phyloP scores from a whole-genome alignment of 2,888 invertebrate genomes.

The Tridacna gigas region DNA sequence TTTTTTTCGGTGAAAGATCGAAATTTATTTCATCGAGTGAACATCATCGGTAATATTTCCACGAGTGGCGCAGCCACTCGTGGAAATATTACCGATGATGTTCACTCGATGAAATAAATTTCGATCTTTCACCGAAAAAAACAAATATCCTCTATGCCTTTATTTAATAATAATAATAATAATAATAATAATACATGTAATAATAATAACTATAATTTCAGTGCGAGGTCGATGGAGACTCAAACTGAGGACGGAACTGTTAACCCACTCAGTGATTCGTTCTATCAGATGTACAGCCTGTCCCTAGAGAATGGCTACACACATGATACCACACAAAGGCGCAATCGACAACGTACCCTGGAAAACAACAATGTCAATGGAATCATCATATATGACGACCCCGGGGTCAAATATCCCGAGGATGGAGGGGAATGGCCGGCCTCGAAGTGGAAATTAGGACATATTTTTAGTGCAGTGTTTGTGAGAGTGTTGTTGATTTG shows the following conservation, averaged over 20 bases:
- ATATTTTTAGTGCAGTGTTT: slow-evolving; percentile 52
- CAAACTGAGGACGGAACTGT: background rate
- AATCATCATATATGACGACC: slow-evolving; percentile 14
- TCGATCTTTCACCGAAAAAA: too few relatives aligned
- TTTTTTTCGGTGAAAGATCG: too few relatives aligned
- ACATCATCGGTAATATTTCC: too few relatives aligned
- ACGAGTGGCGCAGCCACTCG: too few relatives aligned
- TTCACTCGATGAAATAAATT: too few relatives aligned
- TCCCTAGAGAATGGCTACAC: slow-evolving; percentile 15
- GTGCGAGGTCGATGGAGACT: too few relatives aligned
- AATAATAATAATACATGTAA: too few relatives aligned
- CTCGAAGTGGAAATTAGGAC: slow-evolving; percentile 23
- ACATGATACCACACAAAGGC: background rate
- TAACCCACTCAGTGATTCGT: slow-evolving; percentile 21
- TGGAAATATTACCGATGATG: too few relatives aligned
- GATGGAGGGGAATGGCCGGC: background rate
- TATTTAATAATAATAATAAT: too few relatives aligned
- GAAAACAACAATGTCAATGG: slow-evolving; percentile 21
- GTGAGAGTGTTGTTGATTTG: slow-evolving; percentile 86
- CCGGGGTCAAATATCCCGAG: slow-evolving; percentile 13
- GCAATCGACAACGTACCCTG: background rate
- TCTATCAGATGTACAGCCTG: slow-evolving; percentile 14
- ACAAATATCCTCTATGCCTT: too few relatives aligned
- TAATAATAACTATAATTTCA: too few relatives aligned
- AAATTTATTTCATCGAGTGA: too few relatives aligned